phyloP scores from a whole-genome alignment of 2,797 vertebrate genomes.

The Poecilia wingei region DNA sequence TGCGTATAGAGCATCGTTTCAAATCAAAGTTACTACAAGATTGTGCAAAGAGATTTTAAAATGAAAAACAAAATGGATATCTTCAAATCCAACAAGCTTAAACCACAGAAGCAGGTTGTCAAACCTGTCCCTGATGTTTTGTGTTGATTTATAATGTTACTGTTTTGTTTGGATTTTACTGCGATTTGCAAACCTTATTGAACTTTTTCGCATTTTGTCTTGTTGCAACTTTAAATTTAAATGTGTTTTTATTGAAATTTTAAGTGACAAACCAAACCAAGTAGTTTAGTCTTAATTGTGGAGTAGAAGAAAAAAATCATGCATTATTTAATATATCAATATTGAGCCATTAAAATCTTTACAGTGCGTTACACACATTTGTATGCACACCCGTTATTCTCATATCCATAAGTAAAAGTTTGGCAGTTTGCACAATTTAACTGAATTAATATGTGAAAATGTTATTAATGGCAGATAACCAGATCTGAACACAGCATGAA shows the following conservation, averaged over 20 bases:
- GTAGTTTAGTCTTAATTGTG: too few relatives aligned
- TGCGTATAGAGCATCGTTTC: not conserved
- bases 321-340: not conserved
- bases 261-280: not conserved
- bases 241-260: not conserved
- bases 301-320: not conserved
- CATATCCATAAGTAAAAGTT: not conserved
- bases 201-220: not conserved
- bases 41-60: not conserved
- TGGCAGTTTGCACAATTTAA: not conserved
- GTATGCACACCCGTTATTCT: not conserved
- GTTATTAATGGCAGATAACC: not conserved
- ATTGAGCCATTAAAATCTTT: not conserved
- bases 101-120: not conserved
- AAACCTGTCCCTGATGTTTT: not conserved
- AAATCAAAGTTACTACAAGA: not conserved
- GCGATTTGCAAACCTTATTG: not conserved
- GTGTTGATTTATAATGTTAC: not conserved
- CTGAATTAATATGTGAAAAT: not conserved
- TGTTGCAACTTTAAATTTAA: not conserved
- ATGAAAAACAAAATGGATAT: not conserved
- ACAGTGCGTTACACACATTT: not conserved
- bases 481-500: not conserved
- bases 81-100: not conserved
- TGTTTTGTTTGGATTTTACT: not conserved